Evolutionary conservation across 2,888 invertebrate genomes (phyloP), one percentile per base, ranked within the genome.

Genomic region (Notodonta dromedarius): DNA sequence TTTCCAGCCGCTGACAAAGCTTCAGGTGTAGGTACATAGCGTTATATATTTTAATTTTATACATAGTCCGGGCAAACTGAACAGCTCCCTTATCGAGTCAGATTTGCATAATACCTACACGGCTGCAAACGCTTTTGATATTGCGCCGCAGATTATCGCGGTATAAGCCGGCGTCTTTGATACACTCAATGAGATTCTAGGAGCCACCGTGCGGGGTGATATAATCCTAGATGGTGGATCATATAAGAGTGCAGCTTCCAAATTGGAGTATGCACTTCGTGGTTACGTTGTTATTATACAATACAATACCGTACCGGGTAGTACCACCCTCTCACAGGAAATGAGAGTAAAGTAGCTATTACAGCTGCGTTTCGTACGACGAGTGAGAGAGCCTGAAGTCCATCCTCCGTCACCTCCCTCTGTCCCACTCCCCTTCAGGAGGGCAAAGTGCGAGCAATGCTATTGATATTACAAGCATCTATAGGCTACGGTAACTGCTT

Each of bases 41-140:
- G 77, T 75, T 82, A 82, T 80, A 78, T 82, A 83, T 80, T 84
- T 81, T 82, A 87, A 86, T 85, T 83, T 79, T 81, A 82, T 80
- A 78, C 78, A 76, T 78, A 79, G 80, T 71, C 65, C 60, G 74
- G 63, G 71, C 68, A 69, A 62, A 58, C 70, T 74, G 77, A 74
- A 76, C 73, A 74, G 80, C 75, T 74, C 74, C 76, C 86, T 87
- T 88, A 88, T 88, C 88, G 82, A 66, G 69, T 60, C 14, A 68
- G 83, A 87, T 89, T 89, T 88, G 83, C 89, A 89, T 89, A 89
- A 88, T 88, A 87, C 84, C 80, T 79, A 86, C 81, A 84, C 77
- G 78, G 71, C 70, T 68, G 81, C 79, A 75, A 80, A 74, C 78
- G 83, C 80, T 82, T 82, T 80, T 85, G 84, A 87, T 89, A 89